Evolutionary conservation across 2,888 invertebrate species (phyloP), one percentile per base, ranked within the genome.

Genomic region (Aquatica leii): DNA sequence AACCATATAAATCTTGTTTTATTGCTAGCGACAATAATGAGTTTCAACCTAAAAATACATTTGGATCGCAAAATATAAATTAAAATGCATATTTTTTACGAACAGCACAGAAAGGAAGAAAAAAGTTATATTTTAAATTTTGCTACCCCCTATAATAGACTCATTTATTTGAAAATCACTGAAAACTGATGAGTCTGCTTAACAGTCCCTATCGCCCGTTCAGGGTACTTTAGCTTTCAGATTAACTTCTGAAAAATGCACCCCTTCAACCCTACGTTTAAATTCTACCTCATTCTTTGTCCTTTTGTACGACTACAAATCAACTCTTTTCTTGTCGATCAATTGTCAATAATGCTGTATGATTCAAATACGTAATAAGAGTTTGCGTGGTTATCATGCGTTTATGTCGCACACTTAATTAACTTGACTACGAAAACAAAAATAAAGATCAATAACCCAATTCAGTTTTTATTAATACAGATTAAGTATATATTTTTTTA

Each of bases 161-260:
- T 69, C 73, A 72, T 74, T 76, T 74, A 75, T 75, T 73, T 74
- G 74, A 70, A 75, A 75, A 74, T 75, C 76, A 70, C 72, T 73
- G 74, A 73, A 77, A 76, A 76, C 71, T 74, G 76, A 76, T 76
- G 76, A 76, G 73, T 73, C 71, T 71, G 74, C 74, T 73, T 72
- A 71, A 61, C 67, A 68, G 62, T 62, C 71, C 74, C 73, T 68
- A 62, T 67, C 67, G 63, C 62, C 24, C 72, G 73, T 73, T 73
- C 73, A 64, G 73, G 74, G 73, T 74, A 74, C 75, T 77, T 76
- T 73, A 74, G 73, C 74, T 71, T 75, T 71, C 68, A 72, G 74
- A 76, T 76, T 77, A 77, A 76, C 75, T 76, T 74, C 73, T 71
- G 73, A 74, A 75, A 73, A 74, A 74, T 73, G 68, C 70, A 66